Conservation (phyloP, 2,888 invertebrate species). For the Neocrepidodera transversa region DNA sequence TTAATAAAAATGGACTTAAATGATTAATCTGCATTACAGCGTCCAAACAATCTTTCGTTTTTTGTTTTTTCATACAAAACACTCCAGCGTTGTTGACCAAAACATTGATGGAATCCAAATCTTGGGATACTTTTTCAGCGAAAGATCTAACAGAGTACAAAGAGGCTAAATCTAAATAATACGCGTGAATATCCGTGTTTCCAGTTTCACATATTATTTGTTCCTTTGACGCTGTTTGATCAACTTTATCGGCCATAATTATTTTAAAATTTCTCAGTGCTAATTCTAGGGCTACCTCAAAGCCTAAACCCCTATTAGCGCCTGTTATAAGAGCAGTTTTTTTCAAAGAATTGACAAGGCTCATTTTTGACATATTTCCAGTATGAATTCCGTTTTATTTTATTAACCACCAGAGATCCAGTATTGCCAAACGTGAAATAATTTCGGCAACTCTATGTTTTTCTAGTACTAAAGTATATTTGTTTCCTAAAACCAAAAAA, state of each 20-base stretch:
- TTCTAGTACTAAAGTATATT: too few species aligned
- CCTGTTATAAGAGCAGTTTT: conserved; percentile 38
- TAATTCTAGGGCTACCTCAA: conserved; percentile 54
- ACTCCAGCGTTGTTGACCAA: conserved; percentile 70
- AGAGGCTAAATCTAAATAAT: conserved; percentile 60
- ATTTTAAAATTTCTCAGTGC: conserved; percentile 61
- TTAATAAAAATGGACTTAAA: conserved; percentile 73
- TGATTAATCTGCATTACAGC: conserved; percentile 72
- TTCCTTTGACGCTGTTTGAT: conserved; percentile 45
- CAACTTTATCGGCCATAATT: conserved; percentile 60
- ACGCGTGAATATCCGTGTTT: conserved; percentile 50
- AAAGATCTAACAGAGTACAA: conserved; percentile 64
- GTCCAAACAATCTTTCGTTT: conserved; percentile 68
- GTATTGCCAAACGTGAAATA: too few species aligned
- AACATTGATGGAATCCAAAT: conserved; percentile 64
- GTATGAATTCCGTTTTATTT: too few species aligned
- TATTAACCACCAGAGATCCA: too few species aligned
- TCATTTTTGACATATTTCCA: conserved; percentile 10
- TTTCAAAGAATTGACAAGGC: neutral
- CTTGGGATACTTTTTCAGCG: conserved; percentile 63
- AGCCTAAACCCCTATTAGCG: conserved; percentile 55
- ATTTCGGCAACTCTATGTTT: too few species aligned
- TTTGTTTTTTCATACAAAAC: conserved; percentile 59
- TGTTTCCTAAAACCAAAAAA: too few species aligned
- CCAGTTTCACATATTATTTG: conserved; percentile 47